Base-by-base conservation (phyloP, 1,140 invertebrate species). In the Brachionus manjavacas region DNA sequence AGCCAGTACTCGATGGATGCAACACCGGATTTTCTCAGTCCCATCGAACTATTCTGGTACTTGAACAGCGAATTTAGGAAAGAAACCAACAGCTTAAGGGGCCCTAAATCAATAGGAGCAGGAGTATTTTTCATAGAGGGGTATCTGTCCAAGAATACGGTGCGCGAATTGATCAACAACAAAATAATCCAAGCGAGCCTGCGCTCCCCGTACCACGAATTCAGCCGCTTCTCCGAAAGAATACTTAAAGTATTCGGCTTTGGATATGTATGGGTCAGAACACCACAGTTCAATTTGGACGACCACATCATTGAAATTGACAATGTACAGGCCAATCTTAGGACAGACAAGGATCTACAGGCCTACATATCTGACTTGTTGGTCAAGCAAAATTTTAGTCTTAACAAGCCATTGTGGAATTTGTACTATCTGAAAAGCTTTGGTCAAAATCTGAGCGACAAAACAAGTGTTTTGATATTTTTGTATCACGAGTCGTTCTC, bases 51-150 rank as follows among this genome's bases (percentile, higher is more conserved):
- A 23, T 81, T 81, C 28, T 81, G 79, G 79, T 41, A 35, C 12
- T 81, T 64, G 12, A 64, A 68, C 39, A 81, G 79, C 35, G 20
- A 81, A 35, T 81, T 81, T 0, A 64, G 60, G n/a, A 68, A 81
- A 64, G 23, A 60, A 64, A 35, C 9, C 35, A 81, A 60, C 14
- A 31, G 41, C 35, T 8, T 81, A 3, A 25, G 12, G 25, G 72
- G 72, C 14, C 35, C 20, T 8, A 81, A 81, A 43, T 60, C 79
- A 39, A 60, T 64, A 9, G 79, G 52, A 41, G 52, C 79, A 6
- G 55, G 79, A 3, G 16, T 81, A 41, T 81, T 81, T 41, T 81
- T 81, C n/a, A 68, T 81, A 11, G 79, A 81, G 31, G 79, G 79
- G 1, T 68, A 28, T 14, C 28, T 81, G 25, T 11, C 52, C 9